phyloP scores from a whole-genome alignment of 2,797 vertebrate species.

The Hybognathus amarus region DNA sequence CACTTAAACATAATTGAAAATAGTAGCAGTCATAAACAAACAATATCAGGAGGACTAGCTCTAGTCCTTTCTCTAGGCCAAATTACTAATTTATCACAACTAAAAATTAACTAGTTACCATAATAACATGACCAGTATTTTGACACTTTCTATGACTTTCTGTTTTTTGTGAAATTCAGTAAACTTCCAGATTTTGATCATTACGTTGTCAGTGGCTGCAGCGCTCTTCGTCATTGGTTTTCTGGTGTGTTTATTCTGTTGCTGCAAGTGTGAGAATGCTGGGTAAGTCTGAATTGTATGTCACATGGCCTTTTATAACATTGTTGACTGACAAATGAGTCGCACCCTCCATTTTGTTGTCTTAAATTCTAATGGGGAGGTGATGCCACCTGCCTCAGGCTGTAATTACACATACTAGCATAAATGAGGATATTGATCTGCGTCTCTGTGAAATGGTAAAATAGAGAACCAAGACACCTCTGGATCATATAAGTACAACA shows the following conservation, averaged over 20 bases:
- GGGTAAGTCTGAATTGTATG: slow-evolving; percentile 74
- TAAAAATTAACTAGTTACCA: no score
- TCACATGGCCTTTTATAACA: slow-evolving; percentile 7
- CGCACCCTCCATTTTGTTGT: neutral
- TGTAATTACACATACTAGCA: neutral
- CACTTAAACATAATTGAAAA: neutral
- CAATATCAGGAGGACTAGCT: neutral
- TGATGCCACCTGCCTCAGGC: neutral
- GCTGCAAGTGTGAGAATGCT: slow-evolving; percentile 87
- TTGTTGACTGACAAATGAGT: neutral
- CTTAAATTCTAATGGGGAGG: neutral
- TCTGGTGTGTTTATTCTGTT: slow-evolving; percentile 86
- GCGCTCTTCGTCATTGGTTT: slow-evolving; percentile 82
- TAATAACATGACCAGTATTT: neutral
- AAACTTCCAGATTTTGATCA: slow-evolving; percentile 94
- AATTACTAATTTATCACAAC: neutral
- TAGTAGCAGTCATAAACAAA: neutral
- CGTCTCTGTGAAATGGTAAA: neutral
- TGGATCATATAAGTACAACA: neutral
- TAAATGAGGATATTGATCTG: neutral
- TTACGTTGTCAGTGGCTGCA: slow-evolving; percentile 85
- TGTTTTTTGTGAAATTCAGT: slow-evolving; percentile 74
- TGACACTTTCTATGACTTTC: neutral
- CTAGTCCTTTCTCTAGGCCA: neutral
- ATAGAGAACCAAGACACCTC: neutral